Percentiles rank a stretch among this genome's conserved stretches.
Evolutionary conservation across 2,888 invertebrate genomes (phyloP).

Genomic region (Mimas tiliae): DNA sequence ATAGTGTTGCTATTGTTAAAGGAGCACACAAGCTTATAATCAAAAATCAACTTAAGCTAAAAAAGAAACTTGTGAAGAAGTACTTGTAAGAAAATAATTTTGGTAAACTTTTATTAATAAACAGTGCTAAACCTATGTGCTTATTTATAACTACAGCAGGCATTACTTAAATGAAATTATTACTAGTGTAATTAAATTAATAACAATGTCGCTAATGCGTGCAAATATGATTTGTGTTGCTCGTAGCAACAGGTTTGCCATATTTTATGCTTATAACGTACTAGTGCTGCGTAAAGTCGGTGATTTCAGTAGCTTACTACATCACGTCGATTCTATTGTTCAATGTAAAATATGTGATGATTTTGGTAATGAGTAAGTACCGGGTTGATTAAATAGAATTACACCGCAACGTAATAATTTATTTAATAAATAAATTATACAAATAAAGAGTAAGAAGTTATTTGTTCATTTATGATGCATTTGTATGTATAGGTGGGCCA

Average conservation of each 20-base stretch:
- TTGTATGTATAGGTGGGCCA: no score
- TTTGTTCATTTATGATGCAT: no score
- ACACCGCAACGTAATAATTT: neutral
- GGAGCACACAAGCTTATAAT: no score
- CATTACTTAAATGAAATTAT: neutral
- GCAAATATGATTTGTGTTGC: slow-evolving; percentile 34
- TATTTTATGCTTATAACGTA: slow-evolving; percentile 19
- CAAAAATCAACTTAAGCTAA: no score
- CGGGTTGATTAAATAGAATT: neutral
- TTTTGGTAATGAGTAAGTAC: neutral
- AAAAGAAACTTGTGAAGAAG: no score
- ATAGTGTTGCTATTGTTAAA: no score
- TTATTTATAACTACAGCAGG: neutral
- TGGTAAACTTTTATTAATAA: no score
- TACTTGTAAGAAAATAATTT: no score
- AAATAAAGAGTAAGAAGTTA: no score
- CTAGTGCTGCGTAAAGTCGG: neutral
- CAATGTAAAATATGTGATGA: neutral
- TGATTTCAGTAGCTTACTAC: slow-evolving; percentile 10
- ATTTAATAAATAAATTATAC: no score
- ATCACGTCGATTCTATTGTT: neutral
- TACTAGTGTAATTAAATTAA: neutral
- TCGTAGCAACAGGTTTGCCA: slow-evolving; percentile 16
- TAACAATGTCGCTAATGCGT: slow-evolving; percentile 32
- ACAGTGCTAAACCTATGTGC: neutral